A percentile compares a stretch with the other conserved stretches of the same genome.
Conservation (phyloP, 2,888 invertebrate genomes). For the Rhagonycha fulva region DNA sequence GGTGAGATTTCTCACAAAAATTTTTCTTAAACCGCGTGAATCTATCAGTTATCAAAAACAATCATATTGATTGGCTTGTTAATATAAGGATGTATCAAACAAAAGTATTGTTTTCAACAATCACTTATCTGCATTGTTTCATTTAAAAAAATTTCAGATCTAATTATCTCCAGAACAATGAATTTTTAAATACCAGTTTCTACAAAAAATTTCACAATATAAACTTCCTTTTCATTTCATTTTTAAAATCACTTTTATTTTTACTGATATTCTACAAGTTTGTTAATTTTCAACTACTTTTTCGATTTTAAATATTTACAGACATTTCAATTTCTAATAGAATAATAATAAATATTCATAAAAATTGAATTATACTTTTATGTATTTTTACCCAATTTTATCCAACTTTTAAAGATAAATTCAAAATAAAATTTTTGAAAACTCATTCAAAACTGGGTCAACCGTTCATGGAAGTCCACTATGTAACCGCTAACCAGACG, state of each 20-base stretch:
- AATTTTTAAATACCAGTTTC: conserved; percentile 11
- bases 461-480: too few species aligned
- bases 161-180: conserved; percentile 18
- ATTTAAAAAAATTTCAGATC: conserved; percentile 6
- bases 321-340: neutral
- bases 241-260: conserved; percentile 7
- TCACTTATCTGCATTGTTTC: conserved; percentile 10
- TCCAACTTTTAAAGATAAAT: too few species aligned
- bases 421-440: too few species aligned
- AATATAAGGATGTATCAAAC: neutral
- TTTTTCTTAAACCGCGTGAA: too few species aligned
- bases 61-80: neutral
- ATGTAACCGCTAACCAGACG: too few species aligned
- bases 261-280: neutral
- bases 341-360: neutral
- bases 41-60: neutral
- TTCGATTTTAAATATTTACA: neutral
- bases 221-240: conserved; percentile 11
- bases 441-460: too few species aligned
- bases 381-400: neutral
- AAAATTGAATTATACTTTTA: neutral
- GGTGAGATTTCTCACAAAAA: too few species aligned
- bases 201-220: conserved; percentile 15
- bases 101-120: conserved; percentile 18
- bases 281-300: neutral